Conservation (phyloP, 2,113 vertebrate genomes). For the Corythoichthys haematopterus region DNA sequence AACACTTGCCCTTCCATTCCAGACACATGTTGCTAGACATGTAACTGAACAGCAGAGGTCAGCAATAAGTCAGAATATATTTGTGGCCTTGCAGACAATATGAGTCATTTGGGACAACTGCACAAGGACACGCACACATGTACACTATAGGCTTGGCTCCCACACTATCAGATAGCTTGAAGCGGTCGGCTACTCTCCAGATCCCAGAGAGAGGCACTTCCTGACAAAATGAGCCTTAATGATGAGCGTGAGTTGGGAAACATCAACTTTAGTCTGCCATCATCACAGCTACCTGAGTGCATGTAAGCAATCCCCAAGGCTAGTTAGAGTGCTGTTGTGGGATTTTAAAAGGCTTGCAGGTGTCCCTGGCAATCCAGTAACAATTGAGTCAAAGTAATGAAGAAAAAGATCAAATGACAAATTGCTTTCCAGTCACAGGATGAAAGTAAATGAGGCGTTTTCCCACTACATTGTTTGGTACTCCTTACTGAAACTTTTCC, state of each 20-base stretch:
- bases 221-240: slow-evolving; percentile 17
- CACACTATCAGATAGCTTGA: slow-evolving; percentile 5
- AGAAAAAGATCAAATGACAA: neutral
- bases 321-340: neutral
- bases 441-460: neutral
- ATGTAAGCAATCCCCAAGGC: slow-evolving; percentile 1
- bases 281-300: neutral
- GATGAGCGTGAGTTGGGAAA: neutral
- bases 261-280: neutral
- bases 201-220: slow-evolving; percentile 30
- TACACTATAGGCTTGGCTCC: neutral
- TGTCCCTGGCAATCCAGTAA: neutral
- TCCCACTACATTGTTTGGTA: neutral
- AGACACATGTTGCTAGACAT: slow-evolving; percentile 6
- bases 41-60: slow-evolving; percentile 37
- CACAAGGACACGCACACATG: neutral
- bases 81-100: neutral
- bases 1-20: neutral
- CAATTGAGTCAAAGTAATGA: slow-evolving; percentile 16
- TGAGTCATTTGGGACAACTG: neutral
- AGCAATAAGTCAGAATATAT: slow-evolving; percentile 26
- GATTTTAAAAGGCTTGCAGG: neutral
- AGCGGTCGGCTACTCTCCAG: slow-evolving; percentile 18
- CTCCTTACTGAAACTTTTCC: neutral
- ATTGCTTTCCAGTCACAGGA: neutral